These are phyloP conservation scores for Chloroceryle aenea DNA, from an alignment of 2,113 vertebrate species.

Conservation along the genomic window DNA sequence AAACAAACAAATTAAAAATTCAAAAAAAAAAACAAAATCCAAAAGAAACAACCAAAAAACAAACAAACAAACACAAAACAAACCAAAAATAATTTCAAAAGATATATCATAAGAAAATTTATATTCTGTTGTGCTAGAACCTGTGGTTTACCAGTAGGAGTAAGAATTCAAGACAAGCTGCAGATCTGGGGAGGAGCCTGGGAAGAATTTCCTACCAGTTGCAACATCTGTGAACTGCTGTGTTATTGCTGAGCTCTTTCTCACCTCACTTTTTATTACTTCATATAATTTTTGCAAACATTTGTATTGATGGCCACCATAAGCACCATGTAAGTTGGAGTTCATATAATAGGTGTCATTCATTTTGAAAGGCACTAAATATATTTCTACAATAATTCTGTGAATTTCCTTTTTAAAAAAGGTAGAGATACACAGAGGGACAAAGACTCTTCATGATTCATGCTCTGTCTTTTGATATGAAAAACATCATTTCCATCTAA, in stretches of 20 bases:
- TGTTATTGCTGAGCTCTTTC: background rate
- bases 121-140: background rate
- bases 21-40: background rate
- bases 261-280: background rate
- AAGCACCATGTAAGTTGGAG: background rate
- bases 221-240: background rate
- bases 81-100: background rate
- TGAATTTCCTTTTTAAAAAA: background rate
- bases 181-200: background rate
- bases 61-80: background rate
- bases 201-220: background rate
- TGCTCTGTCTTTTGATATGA: background rate
- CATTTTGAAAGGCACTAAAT: background rate
- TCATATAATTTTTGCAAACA: background rate
- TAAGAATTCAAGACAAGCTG: background rate
- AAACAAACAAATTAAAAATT: background rate
- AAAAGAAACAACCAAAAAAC: background rate
- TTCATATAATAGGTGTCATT: background rate
- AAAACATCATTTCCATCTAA: background rate
- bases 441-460: background rate
- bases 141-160: background rate
- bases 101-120: background rate
- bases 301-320: background rate
- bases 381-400: background rate
- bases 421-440: background rate